Base-by-base conservation (phyloP, 30 jellyfish, hydroid and myxozoan genomes). In the Aurelia sp. region DNA sequence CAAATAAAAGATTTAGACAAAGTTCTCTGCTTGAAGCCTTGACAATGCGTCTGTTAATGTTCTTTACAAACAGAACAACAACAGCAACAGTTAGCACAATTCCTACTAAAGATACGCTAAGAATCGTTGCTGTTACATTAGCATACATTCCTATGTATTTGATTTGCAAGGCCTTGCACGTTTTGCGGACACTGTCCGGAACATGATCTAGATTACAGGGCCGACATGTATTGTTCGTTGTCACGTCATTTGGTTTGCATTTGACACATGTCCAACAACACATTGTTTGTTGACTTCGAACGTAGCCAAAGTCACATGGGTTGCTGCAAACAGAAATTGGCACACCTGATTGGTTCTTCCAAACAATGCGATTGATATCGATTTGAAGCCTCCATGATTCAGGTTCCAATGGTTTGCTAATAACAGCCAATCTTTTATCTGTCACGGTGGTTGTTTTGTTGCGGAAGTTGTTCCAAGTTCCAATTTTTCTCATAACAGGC, bases 11-110 rank as follows among this genome's bases (percentile, higher is more conserved):
- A 52, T 74, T 85, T 72, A 90, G 40, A 84, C 99, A 89, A 17
- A 95, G 80, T 51, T 95, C 97, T 60, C 99, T 76, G 58, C 99
- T 96, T 22, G 94, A 95, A 13, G 97, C 92, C 41, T 74, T 83
- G 18, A 95, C 96, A 40, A 86, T 22, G 15, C 97, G 65, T 72
- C 60, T 38, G 18, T 85, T 63, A 91, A 76, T 75, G 88, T 95
- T 50, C 76, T 82, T 82, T 19, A 90, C 62, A 48, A 95, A 80
- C 71, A 95, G 57, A 21, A 63, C 90, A 69, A 73, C 88, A 65
- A 90, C 97, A 63, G 84, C 89, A 55, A 82, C 51, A 21, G 94
- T 85, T 11, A 83, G 64, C 5, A 80, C 27, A 47, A 90, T 13
- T 15, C 99, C 99, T 51, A 86, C 15, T 38, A 67, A 1, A 15